A percentile compares a stretch with the other conserved stretches of the same genome.
These are phyloP conservation scores for Calliopsis andreniformis DNA, from an alignment of 1,140 invertebrate species.

Conservation along the genomic window DNA sequence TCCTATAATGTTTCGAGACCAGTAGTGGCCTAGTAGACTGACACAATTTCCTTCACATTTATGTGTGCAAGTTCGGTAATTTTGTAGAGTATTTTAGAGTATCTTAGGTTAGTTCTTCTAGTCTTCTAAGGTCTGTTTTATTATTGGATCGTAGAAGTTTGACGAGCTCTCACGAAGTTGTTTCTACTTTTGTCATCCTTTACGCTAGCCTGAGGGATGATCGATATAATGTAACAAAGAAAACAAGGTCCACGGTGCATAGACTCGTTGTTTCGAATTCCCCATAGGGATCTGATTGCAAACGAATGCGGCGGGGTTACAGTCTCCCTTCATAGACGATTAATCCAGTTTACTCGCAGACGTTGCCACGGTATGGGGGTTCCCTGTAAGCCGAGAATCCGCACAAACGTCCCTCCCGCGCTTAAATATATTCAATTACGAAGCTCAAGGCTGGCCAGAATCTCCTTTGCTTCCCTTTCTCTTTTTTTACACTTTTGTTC, in stretches of 20 bases:
- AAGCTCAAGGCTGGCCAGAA: constrained; percentile 52
- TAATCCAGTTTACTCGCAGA: constrained; percentile 82
- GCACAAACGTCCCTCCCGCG: constrained; percentile 78
- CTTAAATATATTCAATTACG: constrained; percentile 78
- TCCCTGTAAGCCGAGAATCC: constrained; percentile 79
- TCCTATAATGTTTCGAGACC: not conserved
- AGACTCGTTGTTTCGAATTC: constrained; percentile 66
- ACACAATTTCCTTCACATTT: too few relatives aligned
- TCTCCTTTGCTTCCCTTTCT: not conserved
- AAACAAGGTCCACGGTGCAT: constrained; percentile 40
- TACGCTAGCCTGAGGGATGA: constrained; percentile 6
- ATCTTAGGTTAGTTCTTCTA: too few relatives aligned
- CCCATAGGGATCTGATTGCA: constrained; percentile 73
- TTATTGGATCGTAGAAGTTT: not conserved
- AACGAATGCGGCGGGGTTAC: constrained; percentile 72
- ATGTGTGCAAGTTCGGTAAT: too few relatives aligned
- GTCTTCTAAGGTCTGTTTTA: too few relatives aligned
- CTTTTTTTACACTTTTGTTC: constrained; percentile 1
- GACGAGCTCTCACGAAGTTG: not conserved
- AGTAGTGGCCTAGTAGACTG: too few relatives aligned
- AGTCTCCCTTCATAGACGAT: constrained; percentile 80
- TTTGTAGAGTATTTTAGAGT: too few relatives aligned
- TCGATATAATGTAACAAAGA: constrained; percentile 40
- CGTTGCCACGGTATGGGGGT: constrained; percentile 67
- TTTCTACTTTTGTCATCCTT: not conserved